Evolutionary conservation across 2,797 vertebrate species (phyloP), one percentile per base, ranked within the genome.

Genomic region (Sebastes trivittatus): DNA sequence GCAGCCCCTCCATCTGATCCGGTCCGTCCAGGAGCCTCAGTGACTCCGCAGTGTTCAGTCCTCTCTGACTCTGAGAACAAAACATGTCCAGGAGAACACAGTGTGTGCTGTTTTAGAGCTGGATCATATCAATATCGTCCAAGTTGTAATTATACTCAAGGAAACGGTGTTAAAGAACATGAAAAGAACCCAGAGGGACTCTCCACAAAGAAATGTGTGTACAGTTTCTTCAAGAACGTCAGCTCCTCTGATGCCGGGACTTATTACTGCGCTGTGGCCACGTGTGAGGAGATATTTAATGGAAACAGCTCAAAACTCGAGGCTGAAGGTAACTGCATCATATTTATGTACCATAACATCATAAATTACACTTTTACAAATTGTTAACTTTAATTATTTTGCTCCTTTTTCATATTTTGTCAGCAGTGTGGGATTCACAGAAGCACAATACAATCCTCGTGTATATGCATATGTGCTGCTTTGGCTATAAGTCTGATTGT

Each of bases 231-330:
- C 3, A 84, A 32, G 16, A 88, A 75, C 27, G 0, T 80, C 61
- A 84, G 36, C 75, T 46, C 20, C 60, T 83, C 65, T 82, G 82
- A 90, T 30, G 1, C 34, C 56, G 74, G 56, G 55, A 72, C n/a
- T 38, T 80, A 70, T 61, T 52, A 46, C 82, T 91, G 86, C 78
- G 66, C 84, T 2, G 82, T 80, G 67, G 63, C 69, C 36, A 32
- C 76, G 0, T 85, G 85, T 79, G 88, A 54, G 1, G 16, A 87
- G 59, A 83, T 13, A 3, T 36, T 2, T 14, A 59, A 65, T 63
- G 69, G 0, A 69, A 77, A 88, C 3, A 1, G 7, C 74, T 58
- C 76, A 22, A 80, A 75, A 54, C n/a, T 49, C 0, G 0, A 75
- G 0, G 5, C 8, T 3, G 46, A 83, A 70, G 91, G 91, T 91